Base-by-base conservation (phyloP, 1,140 invertebrate species). In the Drosophila funebris region DNA sequence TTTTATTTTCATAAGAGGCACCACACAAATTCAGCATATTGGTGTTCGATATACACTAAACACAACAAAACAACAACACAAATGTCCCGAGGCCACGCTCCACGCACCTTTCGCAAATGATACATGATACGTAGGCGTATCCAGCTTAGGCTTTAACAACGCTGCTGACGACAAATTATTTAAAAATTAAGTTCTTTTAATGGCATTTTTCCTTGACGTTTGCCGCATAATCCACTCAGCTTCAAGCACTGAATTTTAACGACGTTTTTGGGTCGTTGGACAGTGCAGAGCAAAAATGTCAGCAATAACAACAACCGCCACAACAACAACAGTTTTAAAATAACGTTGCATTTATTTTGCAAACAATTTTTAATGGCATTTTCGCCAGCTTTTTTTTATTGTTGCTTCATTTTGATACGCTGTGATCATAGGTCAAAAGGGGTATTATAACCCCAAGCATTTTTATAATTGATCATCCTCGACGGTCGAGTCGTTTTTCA, bases 1-100 rank as follows among this genome's bases (percentile, higher is more conserved):
- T 70, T 78, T 78, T 70, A 76, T 88, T 79, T 78, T 57, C 46
- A 39, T 33, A 60, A 41, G 11, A 37, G 20, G 31, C 31, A 3
- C 18, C 7, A n/a, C 18, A 43, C 18, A 7, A 46, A 3, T 11
- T n/a, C 24, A 27, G 20, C 52, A 62, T 70, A 64, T 58, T 64
- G 56, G 13, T 56, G 71, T 27, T 36, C 64, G 11, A 58, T 64
- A 33, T 60, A 16, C 27, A 37, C 41, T 27, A 27, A 22, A 14
- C 16, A 46, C 27, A 27, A 48, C n/a, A 48, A 14, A 37, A 22
- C 22, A 29, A 46, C 27, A 27, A 48, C n/a, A 48, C 13, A 37
- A 13, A 39, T 50, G n/a, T 50, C 58, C 41, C 6, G 18, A 11
- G 43, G 43, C 16, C 48, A 52, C 11, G n/a, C 31, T 31, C 11